Percentiles rank a stretch among this genome's conserved stretches.
Conservation (phyloP, 2,113 vertebrate species). For the Pachycephala philippinensis region DNA sequence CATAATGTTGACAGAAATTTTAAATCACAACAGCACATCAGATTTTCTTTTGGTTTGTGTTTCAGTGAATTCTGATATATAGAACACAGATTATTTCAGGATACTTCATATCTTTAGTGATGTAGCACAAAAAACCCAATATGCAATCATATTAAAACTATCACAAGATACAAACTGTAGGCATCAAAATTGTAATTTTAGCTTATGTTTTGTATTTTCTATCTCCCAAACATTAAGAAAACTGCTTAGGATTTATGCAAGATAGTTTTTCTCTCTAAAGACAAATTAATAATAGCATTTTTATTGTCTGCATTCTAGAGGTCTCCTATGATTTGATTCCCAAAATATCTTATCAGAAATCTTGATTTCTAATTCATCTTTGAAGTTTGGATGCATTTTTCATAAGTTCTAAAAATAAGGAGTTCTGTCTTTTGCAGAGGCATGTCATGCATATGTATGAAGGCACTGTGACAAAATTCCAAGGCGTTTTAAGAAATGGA, state of each 20-base stretch:
- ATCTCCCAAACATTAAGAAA: background rate
- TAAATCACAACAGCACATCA: background rate
- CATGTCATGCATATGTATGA: constrained; percentile 61
- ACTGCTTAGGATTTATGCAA: background rate
- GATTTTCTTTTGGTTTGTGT: background rate
- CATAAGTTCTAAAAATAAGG: constrained; percentile 73
- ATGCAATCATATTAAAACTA: background rate
- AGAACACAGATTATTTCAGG: background rate
- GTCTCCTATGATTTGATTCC: constrained; percentile 50
- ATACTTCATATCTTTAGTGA: background rate
- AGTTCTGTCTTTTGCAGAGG: constrained; percentile 63
- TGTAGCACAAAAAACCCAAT: background rate
- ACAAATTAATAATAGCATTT: background rate
- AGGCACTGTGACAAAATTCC: constrained; percentile 47
- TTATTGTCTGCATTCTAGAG: constrained; percentile 6
- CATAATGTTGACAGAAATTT: background rate
- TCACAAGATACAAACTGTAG: background rate
- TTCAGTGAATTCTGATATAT: background rate
- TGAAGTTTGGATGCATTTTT: constrained; percentile 77
- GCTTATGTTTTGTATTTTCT: background rate
- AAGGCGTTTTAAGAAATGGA: constrained; percentile 44
- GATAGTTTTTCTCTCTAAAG: constrained; percentile 23
- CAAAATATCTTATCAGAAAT: constrained; percentile 68
- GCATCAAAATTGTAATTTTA: background rate
- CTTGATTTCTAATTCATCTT: constrained; percentile 73